These are phyloP conservation scores for Nannospalax galili DNA, from an alignment of 2,113 vertebrate genomes.

Conservation along the genomic window DNA sequence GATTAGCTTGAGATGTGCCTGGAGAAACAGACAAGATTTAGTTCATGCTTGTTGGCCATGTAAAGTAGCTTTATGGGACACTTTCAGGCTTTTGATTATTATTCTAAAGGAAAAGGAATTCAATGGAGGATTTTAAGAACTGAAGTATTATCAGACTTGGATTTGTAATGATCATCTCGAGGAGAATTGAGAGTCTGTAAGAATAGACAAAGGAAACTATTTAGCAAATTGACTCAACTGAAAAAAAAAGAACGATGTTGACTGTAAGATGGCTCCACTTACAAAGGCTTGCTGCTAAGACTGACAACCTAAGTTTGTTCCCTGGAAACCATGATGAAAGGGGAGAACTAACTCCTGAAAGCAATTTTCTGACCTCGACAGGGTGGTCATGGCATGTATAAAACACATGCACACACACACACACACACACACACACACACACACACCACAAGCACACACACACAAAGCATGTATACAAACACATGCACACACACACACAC, in stretches of 20 bases:
- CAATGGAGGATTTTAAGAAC: neutral
- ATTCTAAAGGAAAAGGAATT: neutral
- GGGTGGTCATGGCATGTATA: neutral
- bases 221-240: neutral
- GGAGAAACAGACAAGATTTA: neutral
- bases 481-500: neutral
- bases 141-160: neutral
- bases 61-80: neutral
- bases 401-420: neutral
- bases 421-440: no score
- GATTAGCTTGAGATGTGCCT: neutral
- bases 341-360: no score
- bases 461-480: no score
- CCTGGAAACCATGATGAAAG: neutral
- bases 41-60: neutral
- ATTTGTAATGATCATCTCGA: slow-evolving; percentile 12
- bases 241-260: neutral
- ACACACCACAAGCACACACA: no score
- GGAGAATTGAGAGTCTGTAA: neutral
- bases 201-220: neutral
- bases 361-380: no score
- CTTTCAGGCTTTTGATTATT: neutral
- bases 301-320: neutral
- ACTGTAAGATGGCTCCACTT: neutral
- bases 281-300: neutral